Evolutionary conservation across 2,797 vertebrate genomes (phyloP), one percentile per base, ranked within the genome.

Genomic region (Varecia variegata): DNA sequence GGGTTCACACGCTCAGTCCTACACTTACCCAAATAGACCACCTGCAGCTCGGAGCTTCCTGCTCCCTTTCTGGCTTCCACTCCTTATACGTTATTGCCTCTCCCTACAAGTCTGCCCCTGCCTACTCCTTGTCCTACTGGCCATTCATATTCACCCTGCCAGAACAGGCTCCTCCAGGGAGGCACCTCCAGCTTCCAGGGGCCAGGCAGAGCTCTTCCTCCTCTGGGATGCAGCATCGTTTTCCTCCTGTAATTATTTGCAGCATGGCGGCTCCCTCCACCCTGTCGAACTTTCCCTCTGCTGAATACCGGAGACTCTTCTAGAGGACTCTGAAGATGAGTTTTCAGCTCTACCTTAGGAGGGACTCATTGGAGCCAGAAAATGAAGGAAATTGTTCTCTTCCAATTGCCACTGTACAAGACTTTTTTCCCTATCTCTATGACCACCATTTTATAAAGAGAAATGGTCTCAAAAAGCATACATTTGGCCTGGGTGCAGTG

Each of bases 401-500:
- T 67, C 52, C 35, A 32, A 13, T 38, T 81, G 79, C 5, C 62
- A 52, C 0, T 45, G 5, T 38, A 17, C 43, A 60, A 87, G 62
- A 88, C 47, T 74, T 70, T 58, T 32, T 12, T 30, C 27, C 8
- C 0, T 65, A 23, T 83, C 32, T 81, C 58, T 50, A 15, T 62
- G 27, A 35, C 4, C 23, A 62, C 79, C 40, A 23, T 50, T 56
- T 50, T 56, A 50, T 12, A 38, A 15, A 56, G 35, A 43, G 40
- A 91, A 92, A 81, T 50, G 7, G 3, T 47, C 73, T 82, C 50
- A 45, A 67, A 80, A 70, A 47, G 23, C 15, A 40, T 27, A 93
- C 1, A 0, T 38, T 92, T 86, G 15, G 65, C 14, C 30, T 1
- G 14, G 14, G 32, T 3, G 30, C 14, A 7, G 15, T 62, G 60